Base-by-base conservation (phyloP, 2,113 vertebrate genomes). In the Holacanthus passer region DNA sequence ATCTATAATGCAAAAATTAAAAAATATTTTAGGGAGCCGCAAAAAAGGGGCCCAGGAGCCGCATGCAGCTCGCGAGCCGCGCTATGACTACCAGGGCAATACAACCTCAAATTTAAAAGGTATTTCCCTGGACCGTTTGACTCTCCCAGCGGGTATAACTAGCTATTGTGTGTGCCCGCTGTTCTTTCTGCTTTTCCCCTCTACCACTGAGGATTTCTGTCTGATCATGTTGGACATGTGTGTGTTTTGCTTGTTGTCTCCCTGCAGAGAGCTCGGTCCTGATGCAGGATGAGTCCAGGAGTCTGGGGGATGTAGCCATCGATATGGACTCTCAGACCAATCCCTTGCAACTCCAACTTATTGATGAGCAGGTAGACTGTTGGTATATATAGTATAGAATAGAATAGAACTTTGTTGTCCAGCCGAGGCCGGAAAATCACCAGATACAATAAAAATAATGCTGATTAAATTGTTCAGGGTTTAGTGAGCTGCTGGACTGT, bases 321-420 rank as follows among this genome's bases (percentile, higher is more conserved):
- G 92, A 98, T 82, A 97, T 98, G 96, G 97, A 97, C 86, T 94
- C 96, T 31, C 94, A 94, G 81, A 91, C 90, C 53, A 97, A 96
- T 84, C 94, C 95, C 14, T 91, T 97, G 81, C 97, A 98, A 79
- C 94, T 98, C 31, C 97, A 98, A 72, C 96, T 98, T 48, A 97
- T 98, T 58, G 95, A 98, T 9, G 97, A 98, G 81, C 97, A 97
- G 97, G 97, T 98, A 85, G 17, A 37, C 13, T 59, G 20, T 63
- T 43, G 45, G 35, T 48, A 8, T 27, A 31, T 53, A 9, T 31
- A n/a, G n/a, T n/a, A n/a, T n/a, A n/a, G n/a, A n/a, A n/a, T n/a
- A n/a, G n/a, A n/a, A n/a, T n/a, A n/a, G n/a, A n/a, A n/a, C n/a
- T n/a, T n/a, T n/a, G n/a, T n/a, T n/a, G n/a, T n/a, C n/a, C n/a